A percentile compares a stretch with the other conserved stretches of the same genome.
phyloP scores from a whole-genome alignment of 2,797 vertebrate genomes.

The Enteromius radiatus region DNA sequence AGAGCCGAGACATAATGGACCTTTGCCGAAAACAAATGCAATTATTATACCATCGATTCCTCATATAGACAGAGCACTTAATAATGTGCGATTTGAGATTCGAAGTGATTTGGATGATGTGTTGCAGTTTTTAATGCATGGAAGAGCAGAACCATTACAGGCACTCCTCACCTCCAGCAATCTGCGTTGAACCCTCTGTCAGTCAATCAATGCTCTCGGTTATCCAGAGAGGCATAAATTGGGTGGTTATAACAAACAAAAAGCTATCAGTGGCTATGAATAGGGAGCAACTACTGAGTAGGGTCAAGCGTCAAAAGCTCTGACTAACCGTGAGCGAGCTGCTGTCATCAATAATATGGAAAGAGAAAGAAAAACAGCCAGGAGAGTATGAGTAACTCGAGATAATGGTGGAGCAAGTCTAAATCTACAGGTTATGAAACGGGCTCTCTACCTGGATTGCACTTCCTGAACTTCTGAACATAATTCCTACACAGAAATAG shows the following conservation, averaged over 20 bases:
- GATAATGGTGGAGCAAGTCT: conserved; percentile 26
- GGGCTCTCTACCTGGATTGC: background rate
- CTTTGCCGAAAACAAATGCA: conserved; percentile 62
- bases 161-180: conserved; percentile 54
- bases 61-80: conserved; percentile 63
- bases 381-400: conserved; percentile 5
- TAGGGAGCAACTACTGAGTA: conserved; percentile 68
- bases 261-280: conserved; percentile 79
- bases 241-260: conserved; percentile 80
- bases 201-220: conserved; percentile 70
- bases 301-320: conserved; percentile 77
- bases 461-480: background rate
- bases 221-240: conserved; percentile 71
- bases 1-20: conserved; percentile 56
- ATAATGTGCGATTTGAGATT: conserved; percentile 61
- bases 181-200: conserved; percentile 63
- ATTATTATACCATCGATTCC: conserved; percentile 54
- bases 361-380: conserved; percentile 64
- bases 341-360: conserved; percentile 75
- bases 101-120: conserved; percentile 62
- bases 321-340: conserved; percentile 71
- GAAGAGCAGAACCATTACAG: conserved; percentile 67
- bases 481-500: conserved; percentile 15
- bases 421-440: conserved; percentile 37
- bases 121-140: conserved; percentile 65